Percentiles rank a stretch among this genome's conserved stretches.
Evolutionary conservation across 2,113 vertebrate species (phyloP).

Genomic region (Nasalis larvatus): DNA sequence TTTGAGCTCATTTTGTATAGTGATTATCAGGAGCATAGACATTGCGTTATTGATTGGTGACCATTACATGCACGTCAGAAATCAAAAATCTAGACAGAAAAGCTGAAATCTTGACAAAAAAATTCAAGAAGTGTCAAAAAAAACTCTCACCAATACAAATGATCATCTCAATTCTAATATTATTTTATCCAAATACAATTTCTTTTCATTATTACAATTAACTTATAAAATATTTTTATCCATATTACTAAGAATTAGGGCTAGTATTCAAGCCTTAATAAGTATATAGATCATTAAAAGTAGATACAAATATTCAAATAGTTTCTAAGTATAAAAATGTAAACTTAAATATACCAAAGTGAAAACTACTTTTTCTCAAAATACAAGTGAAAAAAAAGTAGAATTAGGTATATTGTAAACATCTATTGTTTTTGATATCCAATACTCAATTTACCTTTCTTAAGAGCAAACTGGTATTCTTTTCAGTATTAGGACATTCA

Average conservation of each 20-base stretch:
- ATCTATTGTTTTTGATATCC: background rate
- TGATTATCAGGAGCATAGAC: background rate
- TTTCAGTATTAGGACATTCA: background rate
- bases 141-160: background rate
- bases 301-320: background rate
- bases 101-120: background rate
- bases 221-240: background rate
- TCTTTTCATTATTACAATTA: background rate
- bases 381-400: background rate
- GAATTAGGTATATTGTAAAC: background rate
- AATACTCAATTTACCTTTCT: background rate
- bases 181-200: background rate
- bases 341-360: background rate
- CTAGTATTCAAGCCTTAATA: background rate
- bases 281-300: background rate
- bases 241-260: background rate
- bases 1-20: background rate
- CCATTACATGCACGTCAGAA: background rate
- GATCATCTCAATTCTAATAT: background rate
- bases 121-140: background rate
- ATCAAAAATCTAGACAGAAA: background rate
- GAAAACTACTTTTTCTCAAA: background rate
- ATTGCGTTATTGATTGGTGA: background rate
- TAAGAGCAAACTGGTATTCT: background rate
- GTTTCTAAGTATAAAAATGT: background rate